Evolutionary conservation across 2,888 invertebrate genomes (phyloP).

Genomic region (Agonopterix alstromeriana): DNA sequence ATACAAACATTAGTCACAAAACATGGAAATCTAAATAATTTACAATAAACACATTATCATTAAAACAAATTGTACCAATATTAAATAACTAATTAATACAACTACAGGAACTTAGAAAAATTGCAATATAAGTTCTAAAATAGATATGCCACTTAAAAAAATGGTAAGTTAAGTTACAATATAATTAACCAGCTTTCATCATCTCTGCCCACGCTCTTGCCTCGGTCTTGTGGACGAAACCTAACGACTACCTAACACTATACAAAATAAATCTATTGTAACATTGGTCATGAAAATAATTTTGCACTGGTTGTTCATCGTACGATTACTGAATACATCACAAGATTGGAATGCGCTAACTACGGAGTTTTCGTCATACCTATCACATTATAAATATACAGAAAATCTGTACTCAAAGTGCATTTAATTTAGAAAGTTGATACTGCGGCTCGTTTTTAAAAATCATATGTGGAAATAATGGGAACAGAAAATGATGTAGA

Average conservation of each 20-base stretch:
- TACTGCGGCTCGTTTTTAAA: too few relatives aligned
- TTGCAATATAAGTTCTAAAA: conserved; percentile 73
- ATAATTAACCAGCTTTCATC: conserved; percentile 31
- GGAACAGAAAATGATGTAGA: too few relatives aligned
- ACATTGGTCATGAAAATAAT: conserved; percentile 54
- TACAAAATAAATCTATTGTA: conserved; percentile 50
- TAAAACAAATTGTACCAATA: conserved; percentile 74
- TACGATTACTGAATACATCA: conserved; percentile 22
- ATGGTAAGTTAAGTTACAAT: conserved; percentile 49
- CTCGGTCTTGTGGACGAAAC: conserved; percentile 38
- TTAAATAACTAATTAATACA: conserved; percentile 66
- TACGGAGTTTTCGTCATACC: conserved; percentile 28
- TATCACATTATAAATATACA: neutral
- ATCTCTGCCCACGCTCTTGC: conserved; percentile 23
- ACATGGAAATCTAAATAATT: conserved; percentile 65
- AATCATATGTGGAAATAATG: too few relatives aligned
- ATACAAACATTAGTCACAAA: conserved; percentile 51
- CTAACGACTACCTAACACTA: conserved; percentile 50
- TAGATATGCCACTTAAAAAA: conserved; percentile 72
- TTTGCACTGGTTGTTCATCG: conserved; percentile 37
- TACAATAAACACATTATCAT: conserved; percentile 69
- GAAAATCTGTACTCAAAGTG: neutral
- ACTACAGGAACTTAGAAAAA: conserved; percentile 77
- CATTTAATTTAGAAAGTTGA: conserved; percentile 6
- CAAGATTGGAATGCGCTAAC: conserved; percentile 68